Evolutionary conservation across 1,140 invertebrate species (phyloP).

Genomic region (Medauroidea extradentata): DNA sequence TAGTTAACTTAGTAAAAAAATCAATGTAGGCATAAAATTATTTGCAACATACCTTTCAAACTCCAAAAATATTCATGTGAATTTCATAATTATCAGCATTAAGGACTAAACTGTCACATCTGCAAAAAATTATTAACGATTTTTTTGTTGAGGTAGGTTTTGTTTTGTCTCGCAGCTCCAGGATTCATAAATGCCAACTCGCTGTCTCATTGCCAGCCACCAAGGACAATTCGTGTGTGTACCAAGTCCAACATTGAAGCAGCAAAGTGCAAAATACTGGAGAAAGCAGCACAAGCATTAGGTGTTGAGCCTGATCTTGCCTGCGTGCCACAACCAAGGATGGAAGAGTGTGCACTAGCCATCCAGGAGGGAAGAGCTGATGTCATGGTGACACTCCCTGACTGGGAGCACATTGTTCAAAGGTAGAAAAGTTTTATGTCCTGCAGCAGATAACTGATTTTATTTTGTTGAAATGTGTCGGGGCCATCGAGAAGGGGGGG

Average conservation of each 20-base stretch:
- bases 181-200: constrained; percentile 60
- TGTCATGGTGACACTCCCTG: constrained; percentile 55
- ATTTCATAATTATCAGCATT: too few species aligned
- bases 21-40: too few species aligned
- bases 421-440: neutral
- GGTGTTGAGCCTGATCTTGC: constrained; percentile 68
- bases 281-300: constrained; percentile 61
- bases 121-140: too few species aligned
- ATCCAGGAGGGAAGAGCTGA: constrained; percentile 58
- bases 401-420: constrained; percentile 44
- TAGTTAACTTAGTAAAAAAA: too few species aligned
- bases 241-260: constrained; percentile 59
- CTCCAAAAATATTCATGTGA: too few species aligned
- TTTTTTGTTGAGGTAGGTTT: too few species aligned
- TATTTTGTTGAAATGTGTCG: too few species aligned
- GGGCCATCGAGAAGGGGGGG: too few species aligned
- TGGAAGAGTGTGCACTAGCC: constrained; percentile 59
- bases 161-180: constrained; percentile 38
- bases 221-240: constrained; percentile 56
- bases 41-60: too few species aligned
- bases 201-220: constrained; percentile 57
- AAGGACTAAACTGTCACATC: too few species aligned
- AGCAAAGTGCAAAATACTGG: constrained; percentile 69
- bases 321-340: constrained; percentile 52
- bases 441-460: too few species aligned